Evolutionary conservation across 2,888 invertebrate genomes (phyloP).

Genomic region (Macrostomum cliftonense): DNA sequence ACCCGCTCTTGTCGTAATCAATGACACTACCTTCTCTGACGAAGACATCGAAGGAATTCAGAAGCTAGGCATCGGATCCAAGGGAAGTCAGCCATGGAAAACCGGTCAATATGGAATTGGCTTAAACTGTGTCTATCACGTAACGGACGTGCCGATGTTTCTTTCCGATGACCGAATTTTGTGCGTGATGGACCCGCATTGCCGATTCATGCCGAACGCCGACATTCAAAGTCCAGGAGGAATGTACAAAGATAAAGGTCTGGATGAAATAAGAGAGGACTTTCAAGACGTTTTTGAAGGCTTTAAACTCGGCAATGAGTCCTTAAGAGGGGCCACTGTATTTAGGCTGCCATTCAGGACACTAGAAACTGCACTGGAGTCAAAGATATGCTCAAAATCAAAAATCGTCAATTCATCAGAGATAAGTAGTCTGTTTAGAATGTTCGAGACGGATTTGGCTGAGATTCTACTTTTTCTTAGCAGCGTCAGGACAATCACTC

Average conservation of each 20-base stretch:
- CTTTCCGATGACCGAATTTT: constrained; percentile 17
- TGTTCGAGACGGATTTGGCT: too few relatives aligned
- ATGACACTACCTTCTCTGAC: constrained; percentile 24
- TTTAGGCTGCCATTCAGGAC: too few relatives aligned
- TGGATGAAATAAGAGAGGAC: constrained; percentile 8
- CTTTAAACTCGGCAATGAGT: too few relatives aligned
- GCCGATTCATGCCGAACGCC: constrained; percentile 6
- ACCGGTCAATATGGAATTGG: constrained; percentile 34
- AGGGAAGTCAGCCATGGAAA: constrained; percentile 22
- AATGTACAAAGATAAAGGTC: constrained; percentile 12
- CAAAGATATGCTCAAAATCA: too few relatives aligned
- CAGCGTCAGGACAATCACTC: too few relatives aligned
- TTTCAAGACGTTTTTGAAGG: constrained; percentile 16
- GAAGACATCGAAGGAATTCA: constrained; percentile 26
- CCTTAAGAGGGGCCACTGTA: too few relatives aligned
- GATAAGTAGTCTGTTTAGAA: too few relatives aligned
- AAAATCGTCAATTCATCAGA: too few relatives aligned
- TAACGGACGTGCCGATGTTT: constrained; percentile 32
- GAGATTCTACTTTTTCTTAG: too few relatives aligned
- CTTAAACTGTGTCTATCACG: constrained; percentile 31
- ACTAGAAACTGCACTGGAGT: too few relatives aligned
- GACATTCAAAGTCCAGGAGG: constrained; percentile 15
- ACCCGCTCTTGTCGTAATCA: constrained; percentile 29
- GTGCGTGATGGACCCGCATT: constrained; percentile 25
- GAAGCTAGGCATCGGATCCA: constrained; percentile 26